phyloP scores from a whole-genome alignment of 2,888 invertebrate genomes.

The Rhagonycha fulva region DNA sequence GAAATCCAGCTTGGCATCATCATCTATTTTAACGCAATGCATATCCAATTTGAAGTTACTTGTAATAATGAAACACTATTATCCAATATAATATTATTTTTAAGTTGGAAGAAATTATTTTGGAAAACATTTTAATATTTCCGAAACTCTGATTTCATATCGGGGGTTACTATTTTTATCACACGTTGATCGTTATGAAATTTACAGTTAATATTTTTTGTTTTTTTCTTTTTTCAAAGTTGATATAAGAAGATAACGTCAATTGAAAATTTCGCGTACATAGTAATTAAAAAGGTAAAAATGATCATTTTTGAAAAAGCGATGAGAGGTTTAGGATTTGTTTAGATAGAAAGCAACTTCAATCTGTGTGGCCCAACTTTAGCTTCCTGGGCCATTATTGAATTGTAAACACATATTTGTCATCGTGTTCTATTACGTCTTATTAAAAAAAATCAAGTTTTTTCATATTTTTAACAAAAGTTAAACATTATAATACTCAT shows the following conservation, averaged over 20 bases:
- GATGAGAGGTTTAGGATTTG: conserved; percentile 51
- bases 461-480: not conserved
- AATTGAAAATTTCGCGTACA: not conserved
- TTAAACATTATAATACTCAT: not conserved
- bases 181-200: too few species aligned
- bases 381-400: conserved; percentile 37
- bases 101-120: too few species aligned
- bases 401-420: conserved; percentile 38
- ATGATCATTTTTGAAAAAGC: conserved; percentile 42
- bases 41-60: not conserved
- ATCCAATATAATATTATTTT: too few species aligned
- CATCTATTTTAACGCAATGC: not conserved
- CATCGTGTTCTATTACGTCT: conserved; percentile 30
- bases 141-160: too few species aligned
- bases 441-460: not conserved
- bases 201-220: too few species aligned
- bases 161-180: too few species aligned
- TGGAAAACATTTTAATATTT: too few species aligned
- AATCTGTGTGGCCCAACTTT: conserved; percentile 43
- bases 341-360: conserved; percentile 46
- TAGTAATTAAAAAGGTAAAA: not conserved
- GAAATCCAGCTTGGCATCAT: not conserved
- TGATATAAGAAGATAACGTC: not conserved
- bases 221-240: too few species aligned
- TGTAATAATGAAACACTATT: not conserved